Conservation (phyloP, 1,140 invertebrate species). For the Drosophila micromelanica region DNA sequence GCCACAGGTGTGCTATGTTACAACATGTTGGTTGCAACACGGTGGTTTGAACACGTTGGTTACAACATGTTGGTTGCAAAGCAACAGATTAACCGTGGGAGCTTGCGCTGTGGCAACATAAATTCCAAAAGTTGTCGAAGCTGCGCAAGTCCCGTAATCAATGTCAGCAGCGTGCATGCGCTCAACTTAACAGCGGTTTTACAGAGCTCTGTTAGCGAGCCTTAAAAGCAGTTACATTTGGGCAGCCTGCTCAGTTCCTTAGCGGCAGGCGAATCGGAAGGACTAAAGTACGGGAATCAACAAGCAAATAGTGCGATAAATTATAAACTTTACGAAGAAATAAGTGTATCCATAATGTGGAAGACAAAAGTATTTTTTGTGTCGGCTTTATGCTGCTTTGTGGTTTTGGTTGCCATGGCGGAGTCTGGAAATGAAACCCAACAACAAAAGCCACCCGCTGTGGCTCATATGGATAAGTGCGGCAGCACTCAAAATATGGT, state of each 20-base stretch:
- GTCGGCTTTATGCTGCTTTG: neutral
- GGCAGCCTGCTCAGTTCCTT: conserved; percentile 38
- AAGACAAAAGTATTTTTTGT: conserved; percentile 15
- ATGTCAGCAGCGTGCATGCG: conserved; percentile 41
- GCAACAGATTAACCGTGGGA: neutral
- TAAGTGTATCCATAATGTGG: conserved; percentile 47
- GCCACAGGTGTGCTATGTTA: neutral
- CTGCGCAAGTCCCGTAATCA: neutral
- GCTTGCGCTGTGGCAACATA: neutral
- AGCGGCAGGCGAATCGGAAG: conserved; percentile 25
- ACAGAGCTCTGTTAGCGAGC: conserved; percentile 41
- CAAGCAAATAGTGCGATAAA: neutral
- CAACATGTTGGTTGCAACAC: neutral
- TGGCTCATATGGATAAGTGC: conserved; percentile 48
- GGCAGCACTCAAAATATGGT: conserved; percentile 77
- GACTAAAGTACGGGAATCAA: neutral
- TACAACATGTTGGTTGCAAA: neutral
- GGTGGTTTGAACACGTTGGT: too few species aligned
- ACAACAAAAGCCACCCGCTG: conserved; percentile 14
- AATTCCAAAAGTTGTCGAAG: neutral
- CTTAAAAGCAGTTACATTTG: conserved; percentile 38
- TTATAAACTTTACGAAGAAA: conserved; percentile 40
- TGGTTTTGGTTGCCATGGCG: conserved; percentile 22
- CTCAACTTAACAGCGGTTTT: conserved; percentile 37
- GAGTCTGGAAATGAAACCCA: conserved; percentile 29